Evolutionary conservation across 2,888 invertebrate genomes (phyloP).

Genomic region (Petrolisthes cinctipes): DNA sequence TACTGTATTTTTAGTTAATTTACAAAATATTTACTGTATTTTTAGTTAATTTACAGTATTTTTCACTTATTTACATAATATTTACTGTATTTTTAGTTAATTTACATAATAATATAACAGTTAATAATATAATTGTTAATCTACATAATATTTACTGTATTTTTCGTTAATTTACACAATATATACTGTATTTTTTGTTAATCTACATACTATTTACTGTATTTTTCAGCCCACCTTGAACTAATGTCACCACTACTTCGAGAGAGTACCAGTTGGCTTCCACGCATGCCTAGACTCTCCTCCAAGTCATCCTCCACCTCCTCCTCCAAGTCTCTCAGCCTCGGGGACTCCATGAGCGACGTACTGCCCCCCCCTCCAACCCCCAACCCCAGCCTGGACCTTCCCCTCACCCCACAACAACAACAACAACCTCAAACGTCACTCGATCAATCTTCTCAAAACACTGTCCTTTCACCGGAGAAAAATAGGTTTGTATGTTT

Average conservation of each 20-base stretch:
- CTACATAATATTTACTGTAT: no score
- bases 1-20: no score
- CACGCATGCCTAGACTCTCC: conserved; percentile 66
- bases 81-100: no score
- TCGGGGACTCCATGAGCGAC: conserved; percentile 66
- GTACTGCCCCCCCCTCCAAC: conserved; percentile 64
- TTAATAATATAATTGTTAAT: no score
- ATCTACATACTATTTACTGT: no score
- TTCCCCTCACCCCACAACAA: conserved; percentile 25
- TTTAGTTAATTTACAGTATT: no score
- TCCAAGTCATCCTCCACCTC: conserved; percentile 68
- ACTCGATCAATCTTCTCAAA: conserved; percentile 14
- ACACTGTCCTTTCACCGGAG: neutral
- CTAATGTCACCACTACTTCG: conserved; percentile 67
- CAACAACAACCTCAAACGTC: neutral
- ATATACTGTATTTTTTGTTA: no score
- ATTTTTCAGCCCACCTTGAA: conserved; percentile 66
- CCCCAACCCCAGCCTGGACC: conserved; percentile 57
- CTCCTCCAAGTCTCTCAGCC: conserved; percentile 68
- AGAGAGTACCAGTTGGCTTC: conserved; percentile 63
- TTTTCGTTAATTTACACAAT: no score
- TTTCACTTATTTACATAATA: no score
- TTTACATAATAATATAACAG: no score
- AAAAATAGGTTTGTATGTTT: conserved; percentile 49
- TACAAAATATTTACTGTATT: no score